These are phyloP conservation scores for Dryoscopus gambensis DNA, from an alignment of 2,113 vertebrate genomes.

Conservation along the genomic window DNA sequence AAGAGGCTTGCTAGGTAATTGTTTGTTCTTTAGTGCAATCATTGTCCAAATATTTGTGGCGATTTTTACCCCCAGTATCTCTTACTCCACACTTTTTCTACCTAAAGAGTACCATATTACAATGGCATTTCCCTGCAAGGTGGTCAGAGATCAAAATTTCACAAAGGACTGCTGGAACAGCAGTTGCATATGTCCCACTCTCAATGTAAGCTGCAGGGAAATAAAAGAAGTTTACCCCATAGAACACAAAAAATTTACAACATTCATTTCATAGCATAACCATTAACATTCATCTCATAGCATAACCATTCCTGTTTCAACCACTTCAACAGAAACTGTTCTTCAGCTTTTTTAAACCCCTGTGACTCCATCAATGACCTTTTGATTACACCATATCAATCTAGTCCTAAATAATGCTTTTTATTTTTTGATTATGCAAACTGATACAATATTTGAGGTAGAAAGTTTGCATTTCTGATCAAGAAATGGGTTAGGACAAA, in stretches of 20 bases:
- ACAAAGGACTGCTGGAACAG: neutral
- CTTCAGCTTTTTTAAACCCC: neutral
- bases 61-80: fast-evolving
- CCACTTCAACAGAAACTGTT: neutral
- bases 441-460: neutral
- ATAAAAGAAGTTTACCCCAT: neutral
- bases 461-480: neutral
- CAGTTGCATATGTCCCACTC: neutral
- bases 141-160: neutral
- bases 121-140: neutral
- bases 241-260: no score
- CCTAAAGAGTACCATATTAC: neutral
- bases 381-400: neutral
- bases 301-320: neutral
- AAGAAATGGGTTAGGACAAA: neutral
- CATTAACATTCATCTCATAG: neutral
- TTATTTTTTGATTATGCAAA: neutral
- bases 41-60: neutral
- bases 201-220: neutral
- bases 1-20: neutral
- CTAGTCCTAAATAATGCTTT: neutral
- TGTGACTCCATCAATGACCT: neutral
- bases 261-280: neutral
- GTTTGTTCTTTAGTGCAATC: neutral
- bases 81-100: neutral